Evolutionary conservation across 2,113 vertebrate species (phyloP).

Genomic region (Tychaedon coryphoeus): DNA sequence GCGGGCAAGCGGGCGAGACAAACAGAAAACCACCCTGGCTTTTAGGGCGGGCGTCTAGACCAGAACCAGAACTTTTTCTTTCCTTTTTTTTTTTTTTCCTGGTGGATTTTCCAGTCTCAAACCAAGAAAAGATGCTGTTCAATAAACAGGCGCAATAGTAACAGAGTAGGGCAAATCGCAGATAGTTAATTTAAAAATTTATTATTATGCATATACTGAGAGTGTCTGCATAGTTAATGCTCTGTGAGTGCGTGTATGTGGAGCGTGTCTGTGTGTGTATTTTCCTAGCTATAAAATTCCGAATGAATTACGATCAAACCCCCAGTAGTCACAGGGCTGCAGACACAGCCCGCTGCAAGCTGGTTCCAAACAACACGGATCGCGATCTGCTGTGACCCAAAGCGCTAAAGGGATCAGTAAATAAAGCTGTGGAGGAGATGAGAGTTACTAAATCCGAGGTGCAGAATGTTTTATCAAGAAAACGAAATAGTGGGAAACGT

Average conservation of each 20-base stretch:
- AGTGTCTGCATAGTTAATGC: background rate
- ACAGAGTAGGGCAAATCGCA: background rate
- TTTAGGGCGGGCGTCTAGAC: background rate
- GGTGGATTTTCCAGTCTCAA: background rate
- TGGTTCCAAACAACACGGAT: background rate
- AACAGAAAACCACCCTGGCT: background rate
- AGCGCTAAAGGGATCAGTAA: background rate
- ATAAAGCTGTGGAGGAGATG: background rate
- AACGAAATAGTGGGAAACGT: background rate
- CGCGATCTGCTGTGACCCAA: background rate
- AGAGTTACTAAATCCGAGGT: background rate
- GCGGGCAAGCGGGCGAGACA: background rate
- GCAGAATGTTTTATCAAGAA: background rate
- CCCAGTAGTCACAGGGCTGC: background rate
- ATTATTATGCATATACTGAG: background rate
- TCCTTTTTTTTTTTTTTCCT: background rate
- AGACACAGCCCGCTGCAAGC: background rate
- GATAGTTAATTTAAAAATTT: background rate
- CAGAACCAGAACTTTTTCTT: background rate
- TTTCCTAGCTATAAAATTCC: slow-evolving; percentile 56
- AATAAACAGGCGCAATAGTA: background rate
- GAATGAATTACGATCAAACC: slow-evolving; percentile 46
- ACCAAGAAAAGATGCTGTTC: background rate
- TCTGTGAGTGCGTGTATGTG: background rate
- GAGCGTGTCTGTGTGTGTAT: background rate